phyloP scores from a whole-genome alignment of 2,888 invertebrate species.

The Pyrocoelia pectoralis region DNA sequence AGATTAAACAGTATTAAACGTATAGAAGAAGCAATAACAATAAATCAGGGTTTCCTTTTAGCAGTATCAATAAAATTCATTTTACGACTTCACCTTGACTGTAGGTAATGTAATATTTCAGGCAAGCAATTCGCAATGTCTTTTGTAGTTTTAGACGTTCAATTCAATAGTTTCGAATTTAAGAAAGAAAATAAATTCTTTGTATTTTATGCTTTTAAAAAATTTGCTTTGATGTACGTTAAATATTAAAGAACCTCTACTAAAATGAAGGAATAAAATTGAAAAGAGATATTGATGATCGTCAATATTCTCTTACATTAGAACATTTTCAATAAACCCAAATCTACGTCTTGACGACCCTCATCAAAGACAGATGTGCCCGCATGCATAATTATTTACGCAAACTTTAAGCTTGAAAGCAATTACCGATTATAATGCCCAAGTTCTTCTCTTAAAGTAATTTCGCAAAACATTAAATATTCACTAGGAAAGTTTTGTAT shows the following conservation, averaged over 20 bases:
- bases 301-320: conserved; percentile 14
- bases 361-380: conserved; percentile 31
- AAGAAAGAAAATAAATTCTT: not conserved
- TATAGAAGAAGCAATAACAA: conserved; percentile 17
- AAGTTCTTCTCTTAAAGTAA: conserved; percentile 19
- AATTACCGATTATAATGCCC: conserved; percentile 20
- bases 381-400: conserved; percentile 35
- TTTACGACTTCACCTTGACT: conserved; percentile 24
- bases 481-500: conserved; percentile 9
- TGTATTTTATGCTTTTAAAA: not conserved
- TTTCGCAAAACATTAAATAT: conserved; percentile 20
- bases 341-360: conserved; percentile 30
- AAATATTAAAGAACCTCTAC: too few relatives aligned
- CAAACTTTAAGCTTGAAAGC: conserved; percentile 22
- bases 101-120: conserved; percentile 13
- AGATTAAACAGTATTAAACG: not conserved
- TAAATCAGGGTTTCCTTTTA: conserved; percentile 25
- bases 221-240: too few relatives aligned
- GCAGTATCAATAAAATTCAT: conserved; percentile 22
- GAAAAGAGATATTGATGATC: not conserved
- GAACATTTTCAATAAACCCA: conserved; percentile 23
- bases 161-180: not conserved
- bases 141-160: not conserved
- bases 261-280: not conserved
- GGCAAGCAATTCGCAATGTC: conserved; percentile 2